Conservation (phyloP, 2,888 invertebrate genomes). For the Agonopterix arenella region DNA sequence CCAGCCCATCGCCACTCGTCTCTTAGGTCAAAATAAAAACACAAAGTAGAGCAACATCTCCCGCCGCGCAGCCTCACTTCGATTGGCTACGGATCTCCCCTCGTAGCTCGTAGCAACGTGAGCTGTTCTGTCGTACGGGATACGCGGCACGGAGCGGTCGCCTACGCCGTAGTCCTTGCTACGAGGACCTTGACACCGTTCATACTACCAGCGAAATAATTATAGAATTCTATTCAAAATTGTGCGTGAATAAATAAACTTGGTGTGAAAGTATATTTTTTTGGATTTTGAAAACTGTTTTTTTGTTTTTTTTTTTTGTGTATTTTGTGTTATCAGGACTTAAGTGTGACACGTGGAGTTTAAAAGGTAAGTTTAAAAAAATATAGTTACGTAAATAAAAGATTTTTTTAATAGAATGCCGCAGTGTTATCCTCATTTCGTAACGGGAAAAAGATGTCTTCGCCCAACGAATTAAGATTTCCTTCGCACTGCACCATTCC, state of each 20-base stretch:
- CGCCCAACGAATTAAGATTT: no score
- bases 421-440: no score
- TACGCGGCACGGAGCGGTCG: slow-evolving; percentile 67
- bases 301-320: slow-evolving; percentile 3
- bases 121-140: slow-evolving; percentile 71
- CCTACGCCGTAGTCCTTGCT: slow-evolving; percentile 48
- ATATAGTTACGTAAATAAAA: no score
- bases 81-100: slow-evolving; percentile 72
- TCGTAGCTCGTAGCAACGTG: slow-evolving; percentile 74
- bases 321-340: slow-evolving; percentile 12
- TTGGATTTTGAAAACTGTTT: neutral
- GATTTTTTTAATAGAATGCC: no score
- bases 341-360: slow-evolving; percentile 9
- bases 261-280: neutral
- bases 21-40: neutral
- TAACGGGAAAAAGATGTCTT: no score
- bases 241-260: neutral
- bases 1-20: no score
- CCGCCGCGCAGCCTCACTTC: slow-evolving; percentile 64
- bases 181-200: slow-evolving; percentile 61
- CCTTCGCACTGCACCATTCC: no score
- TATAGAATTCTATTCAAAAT: slow-evolving; percentile 4
- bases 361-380: slow-evolving; percentile 5
- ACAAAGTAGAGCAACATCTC: slow-evolving; percentile 46
- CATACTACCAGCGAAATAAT: slow-evolving; percentile 40